Evolutionary conservation across 1,140 invertebrate species (phyloP), one percentile per base, ranked within the genome.

Genomic region (Stenopsyche tienmushanensis): DNA sequence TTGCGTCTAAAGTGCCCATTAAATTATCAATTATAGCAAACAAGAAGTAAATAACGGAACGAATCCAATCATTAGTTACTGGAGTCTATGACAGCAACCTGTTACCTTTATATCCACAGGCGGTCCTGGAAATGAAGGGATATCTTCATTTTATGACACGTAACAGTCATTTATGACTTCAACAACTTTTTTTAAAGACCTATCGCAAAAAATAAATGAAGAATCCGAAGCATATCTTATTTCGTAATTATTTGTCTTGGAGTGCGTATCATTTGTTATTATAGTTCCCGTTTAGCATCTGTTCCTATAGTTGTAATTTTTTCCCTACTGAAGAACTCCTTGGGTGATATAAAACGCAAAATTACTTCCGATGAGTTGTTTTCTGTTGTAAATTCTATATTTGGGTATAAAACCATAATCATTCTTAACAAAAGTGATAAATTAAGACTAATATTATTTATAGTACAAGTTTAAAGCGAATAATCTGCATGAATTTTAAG

Each of bases 161-260:
- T 57, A 69, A 65, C 62, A 53, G 57, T 57, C 66, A 69, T 69
- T 69, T 69, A 69, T 64, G 66, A 59, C 42, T 60, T 64, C 66
- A 64, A 67, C 66, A 64, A 39, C 50, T 67, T 64, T 26, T 54
- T 24, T 53, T 45, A 53, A 50, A 23, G 39, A 34, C 41, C 62
- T 18, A 18, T 17, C 44, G 54, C 44, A 45, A 65, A 69, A 67
- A 64, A 65, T 41, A 21, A 34, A 58, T 21, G 13, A 60, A 34
- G 49, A 62, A 45, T 44, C 55, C 20, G 8, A 57, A 65, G 24
- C 58, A 17, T 67, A 64, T 53, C 44, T 55, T 20, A 50, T 60
- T 26, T 58, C 50, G 62, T 69, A 69, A 65, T 69, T 64, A 41
- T 69, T 69, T 65, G 42, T 42, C 54, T 65, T 53, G n/a, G 54